phyloP scores from a whole-genome alignment of 2,888 invertebrate genomes.

The Rhamnusium bicolor region DNA sequence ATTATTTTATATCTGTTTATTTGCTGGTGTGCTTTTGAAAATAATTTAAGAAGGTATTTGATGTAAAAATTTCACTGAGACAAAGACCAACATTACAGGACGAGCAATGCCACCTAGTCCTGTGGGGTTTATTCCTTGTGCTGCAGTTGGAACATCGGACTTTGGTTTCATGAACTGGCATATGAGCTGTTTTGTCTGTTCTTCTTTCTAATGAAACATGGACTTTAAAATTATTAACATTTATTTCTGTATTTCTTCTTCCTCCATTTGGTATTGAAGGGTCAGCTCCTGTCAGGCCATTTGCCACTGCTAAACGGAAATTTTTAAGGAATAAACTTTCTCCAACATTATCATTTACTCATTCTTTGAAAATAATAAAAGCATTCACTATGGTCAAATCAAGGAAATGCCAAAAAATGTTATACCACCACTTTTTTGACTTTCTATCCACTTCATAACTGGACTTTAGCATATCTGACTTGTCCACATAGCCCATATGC shows the following conservation, averaged over 20 bases:
- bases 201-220: slow-evolving; percentile 15
- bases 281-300: slow-evolving; percentile 12
- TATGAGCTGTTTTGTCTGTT: slow-evolving; percentile 13
- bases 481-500: too few relatives aligned
- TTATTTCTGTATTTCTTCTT: neutral
- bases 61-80: neutral
- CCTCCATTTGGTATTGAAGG: neutral
- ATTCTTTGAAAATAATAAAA: neutral
- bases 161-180: slow-evolving; percentile 24
- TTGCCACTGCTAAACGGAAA: neutral
- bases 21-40: too few relatives aligned
- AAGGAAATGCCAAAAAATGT: neutral
- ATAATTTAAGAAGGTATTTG: too few relatives aligned
- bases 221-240: neutral
- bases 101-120: slow-evolving; percentile 19
- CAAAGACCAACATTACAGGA: slow-evolving; percentile 12
- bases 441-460: too few relatives aligned
- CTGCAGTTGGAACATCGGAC: slow-evolving; percentile 6
- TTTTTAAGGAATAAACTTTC: neutral
- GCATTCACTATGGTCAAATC: slow-evolving; percentile 5
- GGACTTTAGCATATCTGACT: too few relatives aligned
- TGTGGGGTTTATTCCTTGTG: slow-evolving; percentile 15
- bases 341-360: neutral
- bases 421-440: too few relatives aligned
- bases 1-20: too few relatives aligned